Evolutionary conservation across 2,113 vertebrate genomes (phyloP), one percentile per base, ranked within the genome.

Genomic region (Saguinus midas): DNA sequence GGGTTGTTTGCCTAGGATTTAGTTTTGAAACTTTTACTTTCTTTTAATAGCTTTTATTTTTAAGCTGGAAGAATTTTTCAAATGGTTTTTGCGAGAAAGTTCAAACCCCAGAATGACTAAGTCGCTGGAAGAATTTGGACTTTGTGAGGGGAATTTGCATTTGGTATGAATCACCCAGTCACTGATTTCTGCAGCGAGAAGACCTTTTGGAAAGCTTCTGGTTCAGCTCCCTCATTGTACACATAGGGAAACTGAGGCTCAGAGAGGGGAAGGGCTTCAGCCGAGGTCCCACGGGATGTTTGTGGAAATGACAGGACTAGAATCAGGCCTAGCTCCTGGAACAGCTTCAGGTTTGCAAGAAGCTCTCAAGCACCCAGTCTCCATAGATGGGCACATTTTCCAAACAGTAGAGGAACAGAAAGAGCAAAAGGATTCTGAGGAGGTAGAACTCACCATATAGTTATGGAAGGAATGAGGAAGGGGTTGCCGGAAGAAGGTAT

Each of bases 21-120:
- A 84, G 89, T 96, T 96, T 97, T 96, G 96, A 98, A 98, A 98
- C 96, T 97, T 96, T 98, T 97, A 96, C 98, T 98, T 98, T 98
- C 95, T 97, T 96, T 95, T 96, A 98, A 96, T 96, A 97, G 96
- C 35, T 61, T 89, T 93, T 79, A n/a, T n/a, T 96, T 73, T 94
- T 4, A 93, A 94, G 57, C 90, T 87, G 97, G 76, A 90, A 84
- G 89, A 85, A 97, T 95, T 95, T 98, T 96, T 97, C 72, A 90
- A 96, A 75, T 95, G 76, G 50, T 89, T 95, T 96, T 85, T 94
- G 57, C 27, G 8, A 97, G 97, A 94, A 97, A 98, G 93, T 97
- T 97, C 97, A 96, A 95, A 97, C 81, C 61, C 81, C 68, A 81
- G 92, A 76, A 93, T 98, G 96, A 97, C 93, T 97, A 95, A 96